A percentile compares a stretch with the other conserved stretches of the same genome.
These are phyloP conservation scores for Rugalucina vietnamica DNA, from an alignment of 2,888 invertebrate species.

Conservation along the genomic window DNA sequence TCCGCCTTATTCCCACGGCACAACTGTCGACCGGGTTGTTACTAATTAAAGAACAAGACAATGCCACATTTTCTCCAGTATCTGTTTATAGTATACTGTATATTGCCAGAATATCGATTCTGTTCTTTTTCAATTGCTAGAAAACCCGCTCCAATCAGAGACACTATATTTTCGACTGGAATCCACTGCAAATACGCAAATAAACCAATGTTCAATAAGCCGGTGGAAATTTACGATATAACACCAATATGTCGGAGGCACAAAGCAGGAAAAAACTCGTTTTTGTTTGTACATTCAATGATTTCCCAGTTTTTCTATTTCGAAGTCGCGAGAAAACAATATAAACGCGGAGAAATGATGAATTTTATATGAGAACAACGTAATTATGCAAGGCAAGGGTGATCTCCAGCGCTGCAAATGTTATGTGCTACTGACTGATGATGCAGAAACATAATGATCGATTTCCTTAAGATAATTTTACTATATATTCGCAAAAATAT, in stretches of 20 bases:
- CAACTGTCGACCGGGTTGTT: too few species aligned
- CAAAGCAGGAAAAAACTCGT: not conserved
- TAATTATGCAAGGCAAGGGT: conserved; percentile 70
- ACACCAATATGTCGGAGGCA: not conserved
- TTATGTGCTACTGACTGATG: conserved; percentile 5
- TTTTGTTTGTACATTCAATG: not conserved
- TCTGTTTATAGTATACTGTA: not conserved
- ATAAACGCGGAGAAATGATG: conserved; percentile 62
- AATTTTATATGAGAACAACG: conserved; percentile 71
- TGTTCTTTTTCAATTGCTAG: not conserved
- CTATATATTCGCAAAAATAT: too few species aligned
- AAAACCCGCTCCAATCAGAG: not conserved
- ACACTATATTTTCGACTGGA: not conserved
- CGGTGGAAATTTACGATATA: not conserved
- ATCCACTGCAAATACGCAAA: not conserved
- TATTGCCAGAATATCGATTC: not conserved
- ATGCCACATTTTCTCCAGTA: not conserved
- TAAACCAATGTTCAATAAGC: not conserved
- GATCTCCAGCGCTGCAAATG: conserved; percentile 10
- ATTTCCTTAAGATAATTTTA: too few species aligned
- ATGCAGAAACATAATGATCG: too few species aligned
- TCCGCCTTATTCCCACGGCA: too few species aligned
- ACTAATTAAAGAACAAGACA: too few species aligned
- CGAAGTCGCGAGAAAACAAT: conserved; percentile 42
- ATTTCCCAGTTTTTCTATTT: conserved; percentile 5